Conservation (phyloP, 2,888 invertebrate species). For the Ceraclea dissimilis region DNA sequence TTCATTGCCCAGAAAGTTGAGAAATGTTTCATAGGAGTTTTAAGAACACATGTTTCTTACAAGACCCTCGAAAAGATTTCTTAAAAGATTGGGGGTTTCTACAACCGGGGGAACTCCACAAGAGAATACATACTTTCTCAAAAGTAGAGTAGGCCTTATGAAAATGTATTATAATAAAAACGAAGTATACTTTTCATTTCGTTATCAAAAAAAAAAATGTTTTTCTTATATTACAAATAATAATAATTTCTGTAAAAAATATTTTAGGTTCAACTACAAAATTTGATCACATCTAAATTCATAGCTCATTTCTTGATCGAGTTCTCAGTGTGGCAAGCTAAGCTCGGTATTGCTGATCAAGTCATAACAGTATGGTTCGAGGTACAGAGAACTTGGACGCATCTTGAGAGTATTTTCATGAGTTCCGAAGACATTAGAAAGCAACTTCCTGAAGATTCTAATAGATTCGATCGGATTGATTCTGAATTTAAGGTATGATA, state of each 20-base stretch:
- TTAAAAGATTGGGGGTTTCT: no score
- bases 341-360: constrained; percentile 87
- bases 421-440: constrained; percentile 94
- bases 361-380: constrained; percentile 91
- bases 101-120: no score
- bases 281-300: constrained; percentile 93
- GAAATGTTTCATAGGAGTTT: no score
- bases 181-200: no score
- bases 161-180: no score
- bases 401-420: constrained; percentile 96
- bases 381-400: constrained; percentile 95
- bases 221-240: no score
- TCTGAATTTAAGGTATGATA: constrained; percentile 69
- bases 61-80: no score
- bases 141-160: no score
- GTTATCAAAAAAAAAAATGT: no score
- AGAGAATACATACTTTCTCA: no score
- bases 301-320: constrained; percentile 93
- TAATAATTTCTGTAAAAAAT: background rate
- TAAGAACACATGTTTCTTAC: no score
- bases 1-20: no score
- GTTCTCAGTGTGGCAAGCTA: constrained; percentile 91
- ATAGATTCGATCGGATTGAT: constrained; percentile 86
- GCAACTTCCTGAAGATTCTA: constrained; percentile 89
- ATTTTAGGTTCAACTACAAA: constrained; percentile 81